These are phyloP conservation scores for Tachysurus vachellii DNA, from an alignment of 2,113 vertebrate genomes.

Conservation along the genomic window DNA sequence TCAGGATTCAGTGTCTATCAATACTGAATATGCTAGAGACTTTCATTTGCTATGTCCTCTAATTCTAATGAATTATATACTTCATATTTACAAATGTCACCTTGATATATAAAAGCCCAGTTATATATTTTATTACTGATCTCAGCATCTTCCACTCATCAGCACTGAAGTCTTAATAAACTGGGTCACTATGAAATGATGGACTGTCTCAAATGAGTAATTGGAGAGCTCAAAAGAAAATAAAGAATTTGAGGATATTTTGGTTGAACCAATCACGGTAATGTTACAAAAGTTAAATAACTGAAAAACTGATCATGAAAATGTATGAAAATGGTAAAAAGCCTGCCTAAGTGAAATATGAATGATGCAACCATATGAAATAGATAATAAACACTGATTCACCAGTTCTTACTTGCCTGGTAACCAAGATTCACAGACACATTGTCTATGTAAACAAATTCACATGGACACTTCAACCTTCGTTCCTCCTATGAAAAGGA, in stretches of 20 bases:
- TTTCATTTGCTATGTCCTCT: not conserved
- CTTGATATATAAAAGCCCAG: not conserved
- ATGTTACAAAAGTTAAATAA: not conserved
- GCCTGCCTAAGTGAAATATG: slow-evolving; percentile 7
- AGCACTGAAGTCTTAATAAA: not conserved
- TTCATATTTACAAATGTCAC: not conserved
- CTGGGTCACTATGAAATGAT: not conserved
- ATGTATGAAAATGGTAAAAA: not conserved
- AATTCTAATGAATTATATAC: not conserved
- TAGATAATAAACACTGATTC: slow-evolving; percentile 7
- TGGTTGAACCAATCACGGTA: not conserved
- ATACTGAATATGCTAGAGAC: not conserved
- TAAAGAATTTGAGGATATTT: not conserved
- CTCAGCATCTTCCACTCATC: not conserved
- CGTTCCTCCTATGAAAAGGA: not conserved
- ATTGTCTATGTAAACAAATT: not conserved
- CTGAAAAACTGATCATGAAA: slow-evolving; percentile 19
- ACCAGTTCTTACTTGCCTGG: not conserved
- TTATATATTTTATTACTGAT: not conserved
- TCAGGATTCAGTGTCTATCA: not conserved
- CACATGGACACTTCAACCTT: not conserved
- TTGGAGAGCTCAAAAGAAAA: not conserved
- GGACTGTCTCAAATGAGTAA: not conserved
- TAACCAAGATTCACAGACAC: not conserved
- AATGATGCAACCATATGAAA: not conserved